These are phyloP conservation scores for Oriolus oriolus DNA, from an alignment of 2,113 vertebrate genomes.

Conservation along the genomic window DNA sequence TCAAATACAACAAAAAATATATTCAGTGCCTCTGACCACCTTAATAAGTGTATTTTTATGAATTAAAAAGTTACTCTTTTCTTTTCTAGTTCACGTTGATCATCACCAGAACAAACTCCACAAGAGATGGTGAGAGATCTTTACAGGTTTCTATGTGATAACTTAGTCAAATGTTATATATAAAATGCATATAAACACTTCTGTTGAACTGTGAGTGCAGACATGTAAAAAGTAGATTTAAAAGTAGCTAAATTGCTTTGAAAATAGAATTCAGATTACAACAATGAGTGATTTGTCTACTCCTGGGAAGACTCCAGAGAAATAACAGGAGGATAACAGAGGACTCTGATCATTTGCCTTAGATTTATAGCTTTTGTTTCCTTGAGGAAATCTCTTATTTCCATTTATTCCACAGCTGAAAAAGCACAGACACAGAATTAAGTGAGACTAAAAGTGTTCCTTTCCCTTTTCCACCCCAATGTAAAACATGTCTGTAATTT, in stretches of 20 bases:
- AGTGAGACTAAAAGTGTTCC: not conserved
- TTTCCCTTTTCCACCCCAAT: conserved; percentile 12
- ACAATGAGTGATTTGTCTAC: not conserved
- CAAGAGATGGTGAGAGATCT: conserved; percentile 51
- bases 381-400: conserved; percentile 56
- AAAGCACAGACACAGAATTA: conserved; percentile 42
- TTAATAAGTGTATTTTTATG: not conserved
- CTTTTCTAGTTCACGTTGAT: conserved; percentile 26
- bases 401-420: conserved; percentile 53
- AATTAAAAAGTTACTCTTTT: not conserved
- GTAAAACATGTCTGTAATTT: conserved; percentile 11
- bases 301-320: conserved; percentile 9
- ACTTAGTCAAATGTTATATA: not conserved
- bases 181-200: not conserved
- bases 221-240: not conserved
- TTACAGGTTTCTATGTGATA: not conserved
- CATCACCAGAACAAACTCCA: not conserved
- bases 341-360: conserved; percentile 1
- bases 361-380: conserved; percentile 59
- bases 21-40: not conserved
- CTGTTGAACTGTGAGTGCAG: not conserved
- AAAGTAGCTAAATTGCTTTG: not conserved
- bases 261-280: conserved; percentile 1
- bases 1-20: not conserved
- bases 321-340: conserved; percentile 28